Base-by-base conservation (phyloP, 1,140 invertebrate genomes). In the Hylaeus anthracinus region DNA sequence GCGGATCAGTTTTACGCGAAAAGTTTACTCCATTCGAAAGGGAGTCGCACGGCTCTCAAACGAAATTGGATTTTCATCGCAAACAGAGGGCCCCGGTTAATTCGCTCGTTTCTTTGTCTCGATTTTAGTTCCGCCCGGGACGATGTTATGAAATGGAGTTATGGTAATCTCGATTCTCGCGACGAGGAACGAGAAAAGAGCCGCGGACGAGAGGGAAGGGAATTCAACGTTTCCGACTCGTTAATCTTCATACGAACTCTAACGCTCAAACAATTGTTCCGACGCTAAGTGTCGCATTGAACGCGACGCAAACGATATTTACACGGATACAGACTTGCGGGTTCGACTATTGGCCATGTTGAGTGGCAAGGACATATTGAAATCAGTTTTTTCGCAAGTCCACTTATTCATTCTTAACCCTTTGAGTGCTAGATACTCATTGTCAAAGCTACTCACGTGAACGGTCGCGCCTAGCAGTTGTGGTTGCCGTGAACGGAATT, bases 51-150 rank as follows among this genome's bases (percentile, higher is more conserved):
- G n/a, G n/a, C 37, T 26, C 69, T 77, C 65, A 61, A 77, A 77
- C 75, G 75, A 63, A 71, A 78, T 78, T 78, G 66, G 45, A 78
- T 78, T 71, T 71, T 78, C 75, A 78, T 78, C 48, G 66, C 66
- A 8, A 69, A 61, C 41, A n/a, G 45, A 9, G 43, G 14, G 55
- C 15, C 61, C 45, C 61, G 37, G 53, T 72, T 72, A 64, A 79
- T 79, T 72, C 76, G 48, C n/a, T 15, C 69, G 69, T 64, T 72
- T 72, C 76, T 79, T 79, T 79, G 69, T 72, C 60, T 56, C 65
- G 43, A 48, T 67, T 41, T 12, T n/a, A 10, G 12, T 39, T 55
- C 48, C n/a, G 58, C 15, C 10, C 43, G 61, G 39, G 10, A 43
- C 64, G 45, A 53, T 14, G 65, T 67, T 67, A 39, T n/a, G 76